Base-by-base conservation (phyloP, 2,888 invertebrate genomes). In the Xiphydria camelus region DNA sequence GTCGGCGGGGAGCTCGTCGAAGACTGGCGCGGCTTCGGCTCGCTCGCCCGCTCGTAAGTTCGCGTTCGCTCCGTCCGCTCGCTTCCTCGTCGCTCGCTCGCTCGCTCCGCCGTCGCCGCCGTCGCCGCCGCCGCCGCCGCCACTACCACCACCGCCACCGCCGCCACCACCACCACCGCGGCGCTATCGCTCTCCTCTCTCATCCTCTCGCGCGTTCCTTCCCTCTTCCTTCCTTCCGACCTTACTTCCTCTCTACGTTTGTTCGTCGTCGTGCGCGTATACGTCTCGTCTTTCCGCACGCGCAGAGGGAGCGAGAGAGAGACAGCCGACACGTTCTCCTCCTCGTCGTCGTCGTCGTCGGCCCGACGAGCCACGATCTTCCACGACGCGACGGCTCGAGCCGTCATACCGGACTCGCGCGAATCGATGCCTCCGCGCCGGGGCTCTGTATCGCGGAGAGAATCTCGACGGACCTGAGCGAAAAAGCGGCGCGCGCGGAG, bases 381-480 rank as follows among this genome's bases (percentile, higher is more conserved):
- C n/a, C n/a, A n/a, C n/a, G n/a, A n/a, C n/a, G n/a, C n/a, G n/a
- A n/a, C n/a, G n/a, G n/a, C n/a, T n/a, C n/a, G n/a, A n/a, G n/a
- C n/a, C n/a, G n/a, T n/a, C n/a, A n/a, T n/a, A n/a, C n/a, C n/a
- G n/a, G n/a, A n/a, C n/a, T n/a, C n/a, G n/a, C n/a, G 61, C 62
- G 62, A 69, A 69, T 69, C 69, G 68, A 69, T 69, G 68, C 29
- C 4, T 29, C 29, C n/a, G n/a, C n/a, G n/a, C n/a, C n/a, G n/a
- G n/a, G n/a, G n/a, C n/a, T n/a, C n/a, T n/a, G n/a, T n/a, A n/a
- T n/a, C n/a, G n/a, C n/a, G n/a, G n/a, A n/a, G n/a, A n/a, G n/a
- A n/a, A n/a, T n/a, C n/a, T n/a, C n/a, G n/a, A n/a, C n/a, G n/a
- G n/a, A n/a, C n/a, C n/a, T n/a, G n/a, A n/a, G n/a, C n/a, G n/a